These are phyloP conservation scores for Anthrax anthrax DNA, from an alignment of 2,888 invertebrate species.

Conservation along the genomic window DNA sequence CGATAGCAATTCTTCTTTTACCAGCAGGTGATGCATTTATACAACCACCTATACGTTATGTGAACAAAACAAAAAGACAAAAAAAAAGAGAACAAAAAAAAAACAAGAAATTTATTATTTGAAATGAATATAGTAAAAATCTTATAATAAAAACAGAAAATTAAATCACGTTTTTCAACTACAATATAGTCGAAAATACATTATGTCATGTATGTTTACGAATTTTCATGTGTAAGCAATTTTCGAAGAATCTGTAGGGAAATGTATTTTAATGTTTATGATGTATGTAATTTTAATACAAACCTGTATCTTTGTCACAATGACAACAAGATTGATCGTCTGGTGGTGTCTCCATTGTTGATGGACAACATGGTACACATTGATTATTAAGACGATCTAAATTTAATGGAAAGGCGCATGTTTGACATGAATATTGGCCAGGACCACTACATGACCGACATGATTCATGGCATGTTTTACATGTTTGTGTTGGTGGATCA, in stretches of 20 bases:
- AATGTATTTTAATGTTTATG: too few species aligned
- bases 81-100: slow-evolving; percentile 1
- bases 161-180: too few species aligned
- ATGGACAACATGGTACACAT: slow-evolving; percentile 59
- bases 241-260: too few species aligned
- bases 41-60: slow-evolving; percentile 44
- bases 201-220: too few species aligned
- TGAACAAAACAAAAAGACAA: not conserved
- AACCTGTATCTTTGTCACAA: slow-evolving; percentile 55
- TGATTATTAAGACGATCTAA: slow-evolving; percentile 59
- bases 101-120: not conserved
- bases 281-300: not conserved
- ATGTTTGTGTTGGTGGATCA: slow-evolving; percentile 50
- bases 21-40: slow-evolving; percentile 59
- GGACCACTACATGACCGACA: slow-evolving; percentile 56
- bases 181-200: too few species aligned
- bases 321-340: slow-evolving; percentile 48
- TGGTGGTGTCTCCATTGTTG: slow-evolving; percentile 34
- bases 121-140: too few species aligned
- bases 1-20: slow-evolving; percentile 54
- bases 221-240: too few species aligned
- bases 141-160: too few species aligned
- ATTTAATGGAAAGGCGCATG: slow-evolving; percentile 49
- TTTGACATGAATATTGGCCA: slow-evolving; percentile 51
- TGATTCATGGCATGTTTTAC: slow-evolving; percentile 48